These are phyloP conservation scores for Ceryle rudis DNA, from an alignment of 2,797 vertebrate species.

Conservation along the genomic window DNA sequence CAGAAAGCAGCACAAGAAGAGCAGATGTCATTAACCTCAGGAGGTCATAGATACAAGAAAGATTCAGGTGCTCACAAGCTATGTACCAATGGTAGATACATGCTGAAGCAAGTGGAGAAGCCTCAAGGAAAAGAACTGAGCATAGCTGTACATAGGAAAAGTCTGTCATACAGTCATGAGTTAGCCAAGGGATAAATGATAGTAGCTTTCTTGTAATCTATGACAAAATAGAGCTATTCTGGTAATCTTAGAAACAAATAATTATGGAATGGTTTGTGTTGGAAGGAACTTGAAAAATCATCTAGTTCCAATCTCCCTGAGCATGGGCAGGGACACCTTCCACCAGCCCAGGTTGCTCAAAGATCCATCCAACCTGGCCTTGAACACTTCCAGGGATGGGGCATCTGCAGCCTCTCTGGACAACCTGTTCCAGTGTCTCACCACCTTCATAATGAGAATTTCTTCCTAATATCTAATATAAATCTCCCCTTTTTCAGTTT, in stretches of 20 bases:
- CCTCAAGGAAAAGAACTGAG: neutral
- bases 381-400: neutral
- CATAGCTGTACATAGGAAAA: neutral
- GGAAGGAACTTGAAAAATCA: neutral
- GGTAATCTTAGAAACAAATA: neutral
- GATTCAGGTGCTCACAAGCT: neutral
- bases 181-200: neutral
- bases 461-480: accelerated
- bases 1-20: neutral
- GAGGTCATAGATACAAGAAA: neutral
- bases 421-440: accelerated
- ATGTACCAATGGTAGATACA: neutral
- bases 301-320: accelerated
- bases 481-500: accelerated
- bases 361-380: neutral
- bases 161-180: neutral
- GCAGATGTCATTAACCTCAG: neutral
- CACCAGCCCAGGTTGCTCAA: accelerated
- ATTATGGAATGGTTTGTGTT: neutral
- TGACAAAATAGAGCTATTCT: neutral
- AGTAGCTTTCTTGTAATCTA: neutral
- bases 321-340: accelerated
- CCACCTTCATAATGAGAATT: accelerated
- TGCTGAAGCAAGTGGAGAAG: neutral
- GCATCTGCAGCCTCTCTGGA: accelerated